Percentiles rank a stretch among this genome's conserved stretches.
These are phyloP conservation scores for Drosophila nr. fundita DNA, from an alignment of 2,888 invertebrate genomes.

Conservation along the genomic window DNA sequence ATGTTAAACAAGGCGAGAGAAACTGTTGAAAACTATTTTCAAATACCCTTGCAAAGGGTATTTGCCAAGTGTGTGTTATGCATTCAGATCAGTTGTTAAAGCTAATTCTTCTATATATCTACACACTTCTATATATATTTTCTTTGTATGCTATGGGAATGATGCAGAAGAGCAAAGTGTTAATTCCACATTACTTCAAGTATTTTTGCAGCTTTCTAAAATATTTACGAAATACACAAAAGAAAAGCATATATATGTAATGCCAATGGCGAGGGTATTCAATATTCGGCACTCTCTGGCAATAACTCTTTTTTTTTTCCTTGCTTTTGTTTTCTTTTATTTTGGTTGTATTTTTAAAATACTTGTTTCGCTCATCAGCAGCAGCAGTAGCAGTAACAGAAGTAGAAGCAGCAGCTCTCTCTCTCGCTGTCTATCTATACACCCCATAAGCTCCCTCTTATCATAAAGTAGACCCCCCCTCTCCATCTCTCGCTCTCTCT, in stretches of 20 bases:
- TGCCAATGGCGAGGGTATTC: neutral
- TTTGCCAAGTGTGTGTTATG: neutral
- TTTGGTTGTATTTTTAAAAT: conserved; percentile 49
- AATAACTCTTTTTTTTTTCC: neutral
- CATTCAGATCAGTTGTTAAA: neutral
- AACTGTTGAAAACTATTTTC: conserved; percentile 1
- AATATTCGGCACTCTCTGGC: neutral
- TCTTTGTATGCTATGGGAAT: neutral
- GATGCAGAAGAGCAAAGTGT: neutral
- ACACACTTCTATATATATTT: neutral
- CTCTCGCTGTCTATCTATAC: neutral
- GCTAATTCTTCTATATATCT: neutral
- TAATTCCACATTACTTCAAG: neutral
- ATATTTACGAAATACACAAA: neutral
- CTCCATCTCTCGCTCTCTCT: too few relatives aligned
- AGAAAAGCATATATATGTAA: neutral
- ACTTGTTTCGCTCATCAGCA: conserved; percentile 41
- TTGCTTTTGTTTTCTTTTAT: neutral
- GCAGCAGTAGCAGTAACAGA: neutral
- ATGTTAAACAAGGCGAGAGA: conserved; percentile 45
- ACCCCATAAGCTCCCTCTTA: neutral
- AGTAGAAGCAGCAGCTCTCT: neutral
- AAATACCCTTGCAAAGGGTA: neutral
- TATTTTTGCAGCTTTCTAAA: neutral
- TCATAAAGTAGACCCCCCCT: neutral